These are phyloP conservation scores for Lycophotia porphyrea DNA, from an alignment of 2,888 invertebrate genomes.

Conservation along the genomic window DNA sequence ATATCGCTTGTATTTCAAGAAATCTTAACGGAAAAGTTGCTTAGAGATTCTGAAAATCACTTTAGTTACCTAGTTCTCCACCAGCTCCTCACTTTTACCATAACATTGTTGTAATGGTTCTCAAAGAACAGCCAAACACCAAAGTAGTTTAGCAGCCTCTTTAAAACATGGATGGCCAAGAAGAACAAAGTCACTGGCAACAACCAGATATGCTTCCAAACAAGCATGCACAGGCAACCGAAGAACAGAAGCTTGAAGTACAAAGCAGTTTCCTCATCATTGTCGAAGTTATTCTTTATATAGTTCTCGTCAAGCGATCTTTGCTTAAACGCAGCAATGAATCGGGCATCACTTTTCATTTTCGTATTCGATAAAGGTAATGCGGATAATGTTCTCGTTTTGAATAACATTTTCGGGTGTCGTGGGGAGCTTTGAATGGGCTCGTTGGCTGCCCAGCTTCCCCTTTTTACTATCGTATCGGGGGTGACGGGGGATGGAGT, in stretches of 20 bases:
- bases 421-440: constrained; percentile 79
- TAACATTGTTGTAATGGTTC: constrained; percentile 83
- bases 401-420: constrained; percentile 84
- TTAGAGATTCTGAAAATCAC: neutral
- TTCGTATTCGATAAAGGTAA: constrained; percentile 83
- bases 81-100: constrained; percentile 89
- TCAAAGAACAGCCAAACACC: constrained; percentile 88
- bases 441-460: constrained; percentile 80
- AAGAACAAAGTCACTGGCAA: constrained; percentile 94
- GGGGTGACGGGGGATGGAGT: constrained; percentile 80
- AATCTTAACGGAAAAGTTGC: neutral
- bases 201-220: constrained; percentile 97
- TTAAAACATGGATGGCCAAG: constrained; percentile 92
- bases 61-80: constrained; percentile 91
- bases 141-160: constrained; percentile 88
- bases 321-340: constrained; percentile 84
- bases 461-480: constrained; percentile 75
- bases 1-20: constrained; percentile 1
- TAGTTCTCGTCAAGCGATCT: constrained; percentile 86
- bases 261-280: constrained; percentile 91
- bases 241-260: constrained; percentile 95
- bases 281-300: constrained; percentile 83
- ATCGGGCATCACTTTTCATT: constrained; percentile 81
- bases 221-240: constrained; percentile 94
- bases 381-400: constrained; percentile 86